Conservation (phyloP, 2,888 invertebrate species). For the Eubasilissa splendida region DNA sequence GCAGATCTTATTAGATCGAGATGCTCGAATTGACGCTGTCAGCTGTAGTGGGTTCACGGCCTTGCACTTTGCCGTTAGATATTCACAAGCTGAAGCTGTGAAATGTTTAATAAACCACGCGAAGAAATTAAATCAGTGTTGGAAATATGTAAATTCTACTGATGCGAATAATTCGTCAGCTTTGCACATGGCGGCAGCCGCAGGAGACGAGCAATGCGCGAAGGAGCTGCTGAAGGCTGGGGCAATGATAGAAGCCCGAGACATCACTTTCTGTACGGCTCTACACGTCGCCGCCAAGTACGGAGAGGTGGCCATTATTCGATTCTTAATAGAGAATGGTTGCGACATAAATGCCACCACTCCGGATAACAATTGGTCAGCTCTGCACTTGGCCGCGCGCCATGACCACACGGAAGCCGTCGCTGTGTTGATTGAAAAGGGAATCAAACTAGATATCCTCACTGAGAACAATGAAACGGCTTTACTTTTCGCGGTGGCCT, state of each 20-base stretch:
- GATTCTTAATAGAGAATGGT: not conserved
- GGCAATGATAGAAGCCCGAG: not conserved
- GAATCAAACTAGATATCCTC: not conserved
- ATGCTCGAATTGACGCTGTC: not conserved
- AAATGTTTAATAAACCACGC: not conserved
- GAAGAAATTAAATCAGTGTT: not conserved
- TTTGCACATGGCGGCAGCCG: not conserved
- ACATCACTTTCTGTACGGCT: not conserved
- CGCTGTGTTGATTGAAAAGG: slow-evolving; percentile 2
- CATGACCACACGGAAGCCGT: not conserved
- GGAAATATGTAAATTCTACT: not conserved
- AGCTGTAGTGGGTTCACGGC: not conserved
- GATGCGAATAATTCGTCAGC: not conserved
- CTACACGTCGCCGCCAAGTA: slow-evolving; percentile 3
- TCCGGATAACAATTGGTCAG: not conserved
- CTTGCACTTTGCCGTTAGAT: not conserved
- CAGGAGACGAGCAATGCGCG: not conserved
- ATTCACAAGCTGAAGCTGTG: not conserved
- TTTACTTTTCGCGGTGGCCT: not conserved
- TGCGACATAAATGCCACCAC: not conserved
- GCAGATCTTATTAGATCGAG: not conserved
- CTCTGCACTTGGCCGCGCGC: not conserved
- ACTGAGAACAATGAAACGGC: not conserved
- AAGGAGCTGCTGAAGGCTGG: not conserved
- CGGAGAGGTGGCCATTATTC: not conserved